phyloP scores from a whole-genome alignment of 2,113 vertebrate species.

The Crotalus viridis region DNA sequence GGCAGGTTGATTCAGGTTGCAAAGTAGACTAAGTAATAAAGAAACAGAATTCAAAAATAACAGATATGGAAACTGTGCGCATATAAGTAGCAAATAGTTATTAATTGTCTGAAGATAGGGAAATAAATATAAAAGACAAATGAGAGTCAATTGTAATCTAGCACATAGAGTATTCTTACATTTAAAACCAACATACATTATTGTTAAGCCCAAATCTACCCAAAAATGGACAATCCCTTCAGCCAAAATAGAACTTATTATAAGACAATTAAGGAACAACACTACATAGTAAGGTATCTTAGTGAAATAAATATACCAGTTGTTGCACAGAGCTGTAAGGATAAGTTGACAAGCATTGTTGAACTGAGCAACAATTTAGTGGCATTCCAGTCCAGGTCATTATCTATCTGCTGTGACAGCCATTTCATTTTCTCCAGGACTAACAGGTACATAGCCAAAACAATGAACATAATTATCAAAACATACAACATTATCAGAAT shows the following conservation, averaged over 20 bases:
- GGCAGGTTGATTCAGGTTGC: not conserved
- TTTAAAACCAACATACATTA: not conserved
- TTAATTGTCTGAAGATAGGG: not conserved
- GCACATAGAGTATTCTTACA: not conserved
- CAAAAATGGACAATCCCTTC: not conserved
- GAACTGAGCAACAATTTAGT: not conserved
- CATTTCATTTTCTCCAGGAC: not conserved
- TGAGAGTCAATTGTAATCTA: not conserved
- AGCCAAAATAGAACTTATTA: not conserved
- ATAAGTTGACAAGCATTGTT: not conserved
- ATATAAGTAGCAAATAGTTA: not conserved
- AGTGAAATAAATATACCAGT: not conserved
- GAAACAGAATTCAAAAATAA: not conserved
- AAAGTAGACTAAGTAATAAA: not conserved
- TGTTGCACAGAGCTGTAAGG: not conserved
- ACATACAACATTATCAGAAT: not conserved
- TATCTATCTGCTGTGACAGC: not conserved
- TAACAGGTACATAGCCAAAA: not conserved
- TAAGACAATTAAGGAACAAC: not conserved
- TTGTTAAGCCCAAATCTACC: not conserved
- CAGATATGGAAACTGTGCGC: not conserved
- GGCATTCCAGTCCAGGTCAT: not conserved
- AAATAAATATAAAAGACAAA: not conserved
- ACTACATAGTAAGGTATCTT: not conserved
- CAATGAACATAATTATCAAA: not conserved